A percentile compares a stretch with the other conserved stretches of the same genome.
Conservation (phyloP, 2,888 invertebrate species). For the Ellobium chinense region DNA sequence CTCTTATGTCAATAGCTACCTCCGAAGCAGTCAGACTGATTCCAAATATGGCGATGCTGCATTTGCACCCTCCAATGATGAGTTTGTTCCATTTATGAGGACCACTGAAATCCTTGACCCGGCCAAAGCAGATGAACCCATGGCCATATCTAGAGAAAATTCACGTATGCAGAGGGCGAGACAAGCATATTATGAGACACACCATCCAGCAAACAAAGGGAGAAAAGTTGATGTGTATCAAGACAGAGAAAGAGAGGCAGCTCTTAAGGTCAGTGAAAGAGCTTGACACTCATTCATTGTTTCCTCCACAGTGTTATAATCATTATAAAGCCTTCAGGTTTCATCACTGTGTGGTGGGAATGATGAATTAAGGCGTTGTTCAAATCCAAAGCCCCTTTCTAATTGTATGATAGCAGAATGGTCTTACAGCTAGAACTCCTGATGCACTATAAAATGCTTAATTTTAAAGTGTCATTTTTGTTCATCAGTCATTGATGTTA, state of each 20-base stretch:
- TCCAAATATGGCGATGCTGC: conserved; percentile 49
- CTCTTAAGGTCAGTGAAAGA: conserved; percentile 41
- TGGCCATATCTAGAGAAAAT: conserved; percentile 75
- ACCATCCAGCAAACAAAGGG: conserved; percentile 75
- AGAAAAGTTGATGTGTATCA: conserved; percentile 63
- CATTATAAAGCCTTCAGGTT: too few species aligned
- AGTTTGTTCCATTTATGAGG: conserved; percentile 76
- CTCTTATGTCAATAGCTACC: conserved; percentile 40
- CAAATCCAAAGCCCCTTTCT: too few species aligned
- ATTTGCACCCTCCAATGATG: conserved; percentile 55
- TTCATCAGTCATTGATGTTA: too few species aligned
- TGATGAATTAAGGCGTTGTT: too few species aligned
- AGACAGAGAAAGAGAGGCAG: conserved; percentile 56
- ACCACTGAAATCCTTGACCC: conserved; percentile 77
- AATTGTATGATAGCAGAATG: too few species aligned
- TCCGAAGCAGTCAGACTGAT: conserved; percentile 23
- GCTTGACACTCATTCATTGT: not conserved
- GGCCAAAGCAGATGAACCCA: conserved; percentile 69
- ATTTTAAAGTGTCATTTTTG: too few species aligned
- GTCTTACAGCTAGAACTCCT: too few species aligned
- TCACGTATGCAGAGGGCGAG: conserved; percentile 71
- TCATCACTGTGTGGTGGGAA: too few species aligned
- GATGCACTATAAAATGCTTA: too few species aligned
- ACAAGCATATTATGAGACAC: conserved; percentile 71
- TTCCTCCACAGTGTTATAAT: too few species aligned